These are phyloP conservation scores for Athetis lepigone DNA, from an alignment of 2,888 invertebrate genomes.

Conservation along the genomic window DNA sequence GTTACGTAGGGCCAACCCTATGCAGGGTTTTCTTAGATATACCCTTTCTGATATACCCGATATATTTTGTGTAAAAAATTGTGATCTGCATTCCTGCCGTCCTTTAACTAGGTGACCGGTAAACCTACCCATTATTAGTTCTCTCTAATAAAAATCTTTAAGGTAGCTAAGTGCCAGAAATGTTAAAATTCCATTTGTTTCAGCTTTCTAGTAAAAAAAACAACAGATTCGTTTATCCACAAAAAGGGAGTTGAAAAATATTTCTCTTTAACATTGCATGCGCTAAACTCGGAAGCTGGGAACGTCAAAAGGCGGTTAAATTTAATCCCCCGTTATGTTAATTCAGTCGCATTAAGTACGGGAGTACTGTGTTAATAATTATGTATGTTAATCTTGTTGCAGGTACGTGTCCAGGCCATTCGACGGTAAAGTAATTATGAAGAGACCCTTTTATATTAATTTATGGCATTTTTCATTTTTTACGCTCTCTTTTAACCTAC, in stretches of 20 bases:
- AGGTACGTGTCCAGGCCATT: slow-evolving; percentile 61
- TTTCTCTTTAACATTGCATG: not conserved
- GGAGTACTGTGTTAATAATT: slow-evolving; percentile 48
- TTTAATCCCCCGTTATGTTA: slow-evolving; percentile 47
- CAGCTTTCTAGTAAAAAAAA: slow-evolving; percentile 1
- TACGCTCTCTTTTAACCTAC: slow-evolving; percentile 35
- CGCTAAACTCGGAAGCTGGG: slow-evolving; percentile 7
- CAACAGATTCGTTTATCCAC: too few relatives aligned
- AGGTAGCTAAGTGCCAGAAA: too few relatives aligned
- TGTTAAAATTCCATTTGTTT: too few relatives aligned
- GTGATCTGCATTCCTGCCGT: too few relatives aligned
- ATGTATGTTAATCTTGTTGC: slow-evolving; percentile 66
- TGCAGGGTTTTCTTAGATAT: too few relatives aligned
- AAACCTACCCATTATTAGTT: too few relatives aligned
- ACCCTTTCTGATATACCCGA: too few relatives aligned
- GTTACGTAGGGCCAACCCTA: too few relatives aligned
- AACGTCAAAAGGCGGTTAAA: slow-evolving; percentile 30
- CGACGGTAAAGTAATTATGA: slow-evolving; percentile 58
- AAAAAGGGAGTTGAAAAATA: not conserved
- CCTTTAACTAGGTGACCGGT: too few relatives aligned
- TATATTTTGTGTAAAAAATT: too few relatives aligned
- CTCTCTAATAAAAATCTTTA: too few relatives aligned
- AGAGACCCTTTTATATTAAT: slow-evolving; percentile 52
- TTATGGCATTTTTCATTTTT: slow-evolving; percentile 46
- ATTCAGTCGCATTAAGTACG: slow-evolving; percentile 36